Evolutionary conservation across 2,888 invertebrate species (phyloP).

Genomic region (Halictus quadricinctus): DNA sequence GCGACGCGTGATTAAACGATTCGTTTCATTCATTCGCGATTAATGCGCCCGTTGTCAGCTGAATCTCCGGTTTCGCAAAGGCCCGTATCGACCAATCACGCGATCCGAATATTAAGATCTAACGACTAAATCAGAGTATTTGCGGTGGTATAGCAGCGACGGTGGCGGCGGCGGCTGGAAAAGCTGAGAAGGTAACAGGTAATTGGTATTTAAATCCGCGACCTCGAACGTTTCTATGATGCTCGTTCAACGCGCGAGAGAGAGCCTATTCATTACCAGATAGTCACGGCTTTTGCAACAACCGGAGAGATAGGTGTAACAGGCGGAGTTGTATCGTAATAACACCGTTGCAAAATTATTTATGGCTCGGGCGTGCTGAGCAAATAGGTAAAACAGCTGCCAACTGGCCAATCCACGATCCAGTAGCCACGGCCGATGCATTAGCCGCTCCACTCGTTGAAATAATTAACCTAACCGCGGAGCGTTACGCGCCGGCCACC

Average conservation of each 20-base stretch:
- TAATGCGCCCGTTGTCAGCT: background rate
- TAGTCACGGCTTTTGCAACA: slow-evolving; percentile 53
- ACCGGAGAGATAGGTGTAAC: slow-evolving; percentile 68
- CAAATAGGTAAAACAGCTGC: slow-evolving; percentile 81
- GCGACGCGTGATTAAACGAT: background rate
- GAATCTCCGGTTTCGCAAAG: slow-evolving; percentile 3
- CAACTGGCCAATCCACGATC: slow-evolving; percentile 78
- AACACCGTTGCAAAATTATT: slow-evolving; percentile 80
- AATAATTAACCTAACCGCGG: slow-evolving; percentile 81
- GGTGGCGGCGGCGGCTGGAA: slow-evolving; percentile 19
- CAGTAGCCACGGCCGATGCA: slow-evolving; percentile 75
- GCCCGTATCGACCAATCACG: background rate
- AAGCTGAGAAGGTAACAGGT: slow-evolving; percentile 49
- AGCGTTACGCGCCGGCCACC: slow-evolving; percentile 55
- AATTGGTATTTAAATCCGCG: slow-evolving; percentile 55
- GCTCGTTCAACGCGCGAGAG: slow-evolving; percentile 59
- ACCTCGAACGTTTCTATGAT: slow-evolving; percentile 66
- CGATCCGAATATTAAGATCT: slow-evolving; percentile 29
- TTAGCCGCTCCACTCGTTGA: slow-evolving; percentile 79
- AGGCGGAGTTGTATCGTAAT: slow-evolving; percentile 75
- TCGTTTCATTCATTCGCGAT: slow-evolving; percentile 4
- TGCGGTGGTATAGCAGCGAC: background rate
- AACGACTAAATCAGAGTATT: slow-evolving; percentile 9
- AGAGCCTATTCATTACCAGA: slow-evolving; percentile 52
- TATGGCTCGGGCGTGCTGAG: slow-evolving; percentile 79